These are phyloP conservation scores for Argentina silus DNA, from an alignment of 2,797 vertebrate species.

Conservation along the genomic window DNA sequence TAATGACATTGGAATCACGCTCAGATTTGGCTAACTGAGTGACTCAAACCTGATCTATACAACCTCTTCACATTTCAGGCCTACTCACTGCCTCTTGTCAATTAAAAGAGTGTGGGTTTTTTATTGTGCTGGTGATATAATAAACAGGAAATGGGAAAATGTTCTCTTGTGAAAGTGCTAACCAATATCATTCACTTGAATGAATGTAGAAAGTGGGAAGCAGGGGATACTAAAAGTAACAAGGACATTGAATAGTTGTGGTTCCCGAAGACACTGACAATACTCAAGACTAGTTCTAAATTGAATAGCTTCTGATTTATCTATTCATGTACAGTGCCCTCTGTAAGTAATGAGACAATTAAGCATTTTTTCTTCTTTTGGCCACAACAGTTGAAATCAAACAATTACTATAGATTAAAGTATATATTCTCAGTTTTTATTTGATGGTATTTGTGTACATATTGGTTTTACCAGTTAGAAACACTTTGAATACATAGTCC, in stretches of 20 bases:
- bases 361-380: no score
- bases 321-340: no score
- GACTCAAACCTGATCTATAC: not conserved
- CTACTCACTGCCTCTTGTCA: slow-evolving; percentile 20
- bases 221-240: not conserved
- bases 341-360: no score
- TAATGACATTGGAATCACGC: slow-evolving; percentile 41
- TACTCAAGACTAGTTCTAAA: not conserved
- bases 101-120: slow-evolving; percentile 15
- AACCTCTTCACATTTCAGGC: slow-evolving; percentile 14
- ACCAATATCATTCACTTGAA: not conserved
- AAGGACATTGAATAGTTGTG: not conserved
- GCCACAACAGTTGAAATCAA: no score
- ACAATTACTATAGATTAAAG: no score
- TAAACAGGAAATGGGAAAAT: slow-evolving; percentile 1
- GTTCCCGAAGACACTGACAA: not conserved
- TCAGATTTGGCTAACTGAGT: slow-evolving; percentile 42
- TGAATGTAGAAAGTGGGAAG: not conserved
- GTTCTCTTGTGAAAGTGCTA: not conserved
- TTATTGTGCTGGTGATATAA: not conserved
- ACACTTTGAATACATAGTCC: no score
- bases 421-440: no score
- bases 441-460: no score
- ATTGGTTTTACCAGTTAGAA: no score
- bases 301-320: no score